Conservation (phyloP, 2,797 vertebrate species). For the Halcyon leucocephala region DNA sequence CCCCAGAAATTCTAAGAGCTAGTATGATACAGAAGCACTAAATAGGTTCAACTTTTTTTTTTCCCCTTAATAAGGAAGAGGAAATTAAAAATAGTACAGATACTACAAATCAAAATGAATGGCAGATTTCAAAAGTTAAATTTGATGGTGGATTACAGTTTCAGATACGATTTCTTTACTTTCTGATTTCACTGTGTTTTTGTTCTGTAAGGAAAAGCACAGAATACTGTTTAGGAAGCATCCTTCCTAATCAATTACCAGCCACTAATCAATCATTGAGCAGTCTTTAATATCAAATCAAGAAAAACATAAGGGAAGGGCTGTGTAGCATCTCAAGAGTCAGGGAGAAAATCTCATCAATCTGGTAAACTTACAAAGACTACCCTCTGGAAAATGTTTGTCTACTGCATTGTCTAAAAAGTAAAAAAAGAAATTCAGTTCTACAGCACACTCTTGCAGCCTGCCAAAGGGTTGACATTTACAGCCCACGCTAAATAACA, state of each 20-base stretch:
- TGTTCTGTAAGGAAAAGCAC: not conserved
- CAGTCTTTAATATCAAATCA: not conserved
- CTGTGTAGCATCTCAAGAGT: not conserved
- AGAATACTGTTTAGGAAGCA: not conserved
- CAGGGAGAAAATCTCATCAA: not conserved
- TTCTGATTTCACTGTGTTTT: not conserved
- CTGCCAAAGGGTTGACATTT: not conserved
- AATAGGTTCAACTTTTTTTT: not conserved
- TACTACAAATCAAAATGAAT: not conserved
- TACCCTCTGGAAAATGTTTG: not conserved
- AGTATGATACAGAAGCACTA: not conserved
- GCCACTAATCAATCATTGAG: not conserved
- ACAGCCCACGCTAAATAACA: not conserved
- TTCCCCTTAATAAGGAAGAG: accelerated
- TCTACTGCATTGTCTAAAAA: not conserved
- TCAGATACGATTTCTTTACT: not conserved
- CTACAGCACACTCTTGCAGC: not conserved
- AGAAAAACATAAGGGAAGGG: not conserved
- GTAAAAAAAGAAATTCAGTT: accelerated
- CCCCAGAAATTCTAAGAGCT: not conserved
- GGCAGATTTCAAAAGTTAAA: not conserved
- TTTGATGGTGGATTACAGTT: not conserved
- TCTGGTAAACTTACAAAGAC: not conserved
- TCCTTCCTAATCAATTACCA: not conserved
- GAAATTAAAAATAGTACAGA: not conserved